Base-by-base conservation (phyloP, 2,797 vertebrate species). In the Pristis pectinata region DNA sequence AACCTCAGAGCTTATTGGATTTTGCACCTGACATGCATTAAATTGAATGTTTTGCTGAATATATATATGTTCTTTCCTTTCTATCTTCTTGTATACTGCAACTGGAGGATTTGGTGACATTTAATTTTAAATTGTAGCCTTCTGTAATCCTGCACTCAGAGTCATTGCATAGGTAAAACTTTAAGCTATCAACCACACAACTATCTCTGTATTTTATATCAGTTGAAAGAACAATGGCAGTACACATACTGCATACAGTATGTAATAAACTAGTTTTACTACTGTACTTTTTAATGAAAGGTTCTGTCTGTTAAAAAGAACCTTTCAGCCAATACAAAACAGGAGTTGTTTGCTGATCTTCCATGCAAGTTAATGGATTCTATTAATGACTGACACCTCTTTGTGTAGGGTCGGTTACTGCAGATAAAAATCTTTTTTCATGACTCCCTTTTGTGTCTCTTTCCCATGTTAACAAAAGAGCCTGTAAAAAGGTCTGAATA, bases 261-360 rank as follows among this genome's bases (percentile, higher is more conserved):
- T 11, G 27, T 93, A 70, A 93, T 93, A 22, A 93, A 27, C 19
- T 93, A 93, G 17, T 93, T 93, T 93, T 93, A 70, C 91, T 49
- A 72, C 67, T 70, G 91, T 93, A 74, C 67, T 44, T 93, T 70
- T 49, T 44, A 80, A 27, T 79, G 85, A 95, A 59, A 80, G 74
- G 87, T 95, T 64, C n/a, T 82, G 77, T 27, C 85, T 93, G 94
- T 76, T 76, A 77, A 91, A 91, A 70, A 49, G 8, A 74, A 76
- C 76, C 76, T 74, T 79, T 44, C 94, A 76, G 59, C 74, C 30
- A 44, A 10, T n/a, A 49, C 87, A 93, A 74, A 80, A 53, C 56
- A 82, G 89, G 91, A 91, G 74, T 24, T 95, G 94, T 95, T 95
- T 95, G 53, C 76, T 94, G 77, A 77, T 64, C 82, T 87, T 94